These are phyloP conservation scores for Urocolius indicus DNA, from an alignment of 2,113 vertebrate genomes.

Conservation along the genomic window DNA sequence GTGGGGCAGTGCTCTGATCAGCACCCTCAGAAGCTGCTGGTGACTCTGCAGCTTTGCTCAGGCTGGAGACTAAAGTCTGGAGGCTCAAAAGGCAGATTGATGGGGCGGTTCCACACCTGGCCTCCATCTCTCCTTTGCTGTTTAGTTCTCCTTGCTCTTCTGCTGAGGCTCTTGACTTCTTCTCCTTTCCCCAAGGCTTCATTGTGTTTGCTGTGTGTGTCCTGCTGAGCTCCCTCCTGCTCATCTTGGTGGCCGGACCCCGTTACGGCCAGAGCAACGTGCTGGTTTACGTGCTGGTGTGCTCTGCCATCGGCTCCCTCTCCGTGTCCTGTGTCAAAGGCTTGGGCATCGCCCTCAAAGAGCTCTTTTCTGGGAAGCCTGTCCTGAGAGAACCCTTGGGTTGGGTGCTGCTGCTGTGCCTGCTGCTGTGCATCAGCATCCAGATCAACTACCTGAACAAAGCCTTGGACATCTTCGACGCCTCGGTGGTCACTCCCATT, in stretches of 20 bases:
- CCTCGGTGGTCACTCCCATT: constrained; percentile 81
- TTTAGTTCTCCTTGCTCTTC: not conserved
- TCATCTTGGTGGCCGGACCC: constrained; percentile 83
- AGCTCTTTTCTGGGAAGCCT: constrained; percentile 80
- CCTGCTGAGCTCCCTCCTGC: constrained; percentile 80
- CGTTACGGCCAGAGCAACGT: constrained; percentile 84
- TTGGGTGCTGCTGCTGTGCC: constrained; percentile 81
- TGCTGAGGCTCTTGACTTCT: constrained; percentile 35
- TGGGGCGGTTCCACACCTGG: not conserved
- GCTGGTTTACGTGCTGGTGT: constrained; percentile 85
- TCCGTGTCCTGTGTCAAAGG: constrained; percentile 86
- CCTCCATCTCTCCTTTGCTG: not conserved
- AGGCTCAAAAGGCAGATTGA: not conserved
- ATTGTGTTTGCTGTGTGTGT: constrained; percentile 83
- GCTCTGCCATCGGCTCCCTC: constrained; percentile 84
- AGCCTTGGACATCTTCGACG: constrained; percentile 85
- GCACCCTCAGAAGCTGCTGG: not conserved
- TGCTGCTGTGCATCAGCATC: constrained; percentile 81
- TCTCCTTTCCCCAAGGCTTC: constrained; percentile 79
- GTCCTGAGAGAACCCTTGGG: constrained; percentile 82
- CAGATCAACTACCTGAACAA: constrained; percentile 90
- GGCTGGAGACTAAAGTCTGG: too few species aligned
- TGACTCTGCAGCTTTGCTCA: not conserved
- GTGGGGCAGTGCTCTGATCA: not conserved
- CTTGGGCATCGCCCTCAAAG: constrained; percentile 84